phyloP scores from a whole-genome alignment of 2,113 vertebrate species.

The Rafetus swinhoei region DNA sequence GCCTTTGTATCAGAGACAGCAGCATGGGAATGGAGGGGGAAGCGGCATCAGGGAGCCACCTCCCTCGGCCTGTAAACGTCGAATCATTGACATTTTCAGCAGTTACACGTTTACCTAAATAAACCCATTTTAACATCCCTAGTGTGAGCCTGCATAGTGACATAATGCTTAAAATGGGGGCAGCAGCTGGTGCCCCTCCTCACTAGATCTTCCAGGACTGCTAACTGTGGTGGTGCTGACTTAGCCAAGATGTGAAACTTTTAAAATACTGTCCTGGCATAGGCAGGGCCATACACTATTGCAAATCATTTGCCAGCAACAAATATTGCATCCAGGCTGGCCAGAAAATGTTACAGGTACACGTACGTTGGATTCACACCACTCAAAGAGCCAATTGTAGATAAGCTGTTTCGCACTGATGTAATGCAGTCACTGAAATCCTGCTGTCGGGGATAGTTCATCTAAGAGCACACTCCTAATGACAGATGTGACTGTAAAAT shows the following conservation, averaged over 20 bases:
- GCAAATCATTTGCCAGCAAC: not conserved
- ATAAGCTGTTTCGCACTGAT: conserved; percentile 52
- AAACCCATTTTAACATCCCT: too few species aligned
- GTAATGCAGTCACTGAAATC: conserved; percentile 50
- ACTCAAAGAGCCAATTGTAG: not conserved
- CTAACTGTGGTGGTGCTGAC: not conserved
- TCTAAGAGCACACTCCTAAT: conserved; percentile 34
- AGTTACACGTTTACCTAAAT: too few species aligned
- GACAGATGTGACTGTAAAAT: conserved; percentile 58
- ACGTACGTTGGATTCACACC: conserved; percentile 17
- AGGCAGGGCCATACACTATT: conserved; percentile 17
- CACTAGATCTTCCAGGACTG: not conserved
- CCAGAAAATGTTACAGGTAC: not conserved
- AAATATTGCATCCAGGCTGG: not conserved
- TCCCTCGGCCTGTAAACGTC: too few species aligned
- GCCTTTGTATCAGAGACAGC: too few species aligned
- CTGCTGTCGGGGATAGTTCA: conserved; percentile 33
- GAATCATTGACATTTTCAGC: too few species aligned
- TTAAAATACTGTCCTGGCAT: not conserved
- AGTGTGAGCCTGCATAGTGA: not conserved
- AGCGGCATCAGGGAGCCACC: too few species aligned
- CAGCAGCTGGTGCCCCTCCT: not conserved
- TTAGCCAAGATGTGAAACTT: not conserved
- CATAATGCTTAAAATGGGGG: not conserved
- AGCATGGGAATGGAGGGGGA: too few species aligned